Conservation (phyloP, 1,140 invertebrate genomes). For the Stenopsyche tienmushanensis region DNA sequence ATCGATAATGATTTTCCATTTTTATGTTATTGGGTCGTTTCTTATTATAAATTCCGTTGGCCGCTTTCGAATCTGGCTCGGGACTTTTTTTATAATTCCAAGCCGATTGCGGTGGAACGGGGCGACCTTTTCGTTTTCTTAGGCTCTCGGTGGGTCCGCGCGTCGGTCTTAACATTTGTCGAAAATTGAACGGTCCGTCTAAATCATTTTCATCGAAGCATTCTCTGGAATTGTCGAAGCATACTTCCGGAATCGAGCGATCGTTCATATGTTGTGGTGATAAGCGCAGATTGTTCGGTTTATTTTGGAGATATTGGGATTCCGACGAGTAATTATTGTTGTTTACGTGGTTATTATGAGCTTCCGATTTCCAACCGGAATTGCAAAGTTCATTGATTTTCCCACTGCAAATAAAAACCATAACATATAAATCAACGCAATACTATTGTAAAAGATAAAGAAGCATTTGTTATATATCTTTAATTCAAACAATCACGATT, state of each 20-base stretch:
- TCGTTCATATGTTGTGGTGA: conserved; percentile 25
- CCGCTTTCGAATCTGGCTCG: conserved; percentile 20
- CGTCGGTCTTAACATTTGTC: conserved; percentile 66
- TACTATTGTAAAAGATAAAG: not conserved
- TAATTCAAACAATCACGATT: not conserved
- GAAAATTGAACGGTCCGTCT: conserved; percentile 69
- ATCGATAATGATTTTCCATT: not conserved
- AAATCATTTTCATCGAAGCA: conserved; percentile 57
- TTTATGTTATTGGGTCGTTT: conserved; percentile 24
- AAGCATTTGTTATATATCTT: not conserved
- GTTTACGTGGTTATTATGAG: conserved; percentile 48
- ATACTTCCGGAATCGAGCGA: conserved; percentile 36
- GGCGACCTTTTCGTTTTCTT: conserved; percentile 62
- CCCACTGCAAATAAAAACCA: conserved; percentile 46
- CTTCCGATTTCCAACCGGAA: conserved; percentile 47
- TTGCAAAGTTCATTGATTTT: conserved; percentile 54
- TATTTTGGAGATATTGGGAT: conserved; percentile 44
- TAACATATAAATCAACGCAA: not conserved
- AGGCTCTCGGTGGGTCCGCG: conserved; percentile 70
- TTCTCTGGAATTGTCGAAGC: conserved; percentile 35
- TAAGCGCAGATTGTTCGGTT: conserved; percentile 29
- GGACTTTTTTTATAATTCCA: conserved; percentile 42
- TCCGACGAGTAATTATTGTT: conserved; percentile 55
- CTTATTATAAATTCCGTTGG: conserved; percentile 29
- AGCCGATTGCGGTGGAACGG: conserved; percentile 32